Conservation (phyloP, 92 coral and sea anemone species). For the Palythoa heliodiscus region DNA sequence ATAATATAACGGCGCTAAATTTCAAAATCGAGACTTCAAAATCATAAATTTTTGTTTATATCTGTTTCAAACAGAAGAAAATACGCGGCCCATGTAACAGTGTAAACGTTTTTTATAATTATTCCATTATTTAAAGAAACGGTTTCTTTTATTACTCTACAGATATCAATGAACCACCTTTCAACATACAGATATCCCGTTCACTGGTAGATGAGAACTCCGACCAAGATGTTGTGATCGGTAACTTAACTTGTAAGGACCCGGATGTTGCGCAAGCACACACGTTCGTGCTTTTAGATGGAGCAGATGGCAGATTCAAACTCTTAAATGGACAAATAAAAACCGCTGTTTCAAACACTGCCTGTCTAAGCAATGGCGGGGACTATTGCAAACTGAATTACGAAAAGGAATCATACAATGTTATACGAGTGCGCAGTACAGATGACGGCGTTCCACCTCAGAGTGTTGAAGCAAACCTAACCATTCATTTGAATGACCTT, state of each 20-base stretch:
- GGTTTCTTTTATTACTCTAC: background rate
- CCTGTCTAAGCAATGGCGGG: constrained; percentile 79
- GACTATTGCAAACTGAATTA: constrained; percentile 80
- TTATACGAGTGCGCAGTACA: constrained; percentile 87
- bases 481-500: constrained; percentile 78
- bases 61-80: too few species aligned
- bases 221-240: constrained; percentile 68
- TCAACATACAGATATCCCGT: constrained; percentile 65
- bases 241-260: constrained; percentile 72
- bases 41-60: too few species aligned
- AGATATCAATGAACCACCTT: constrained; percentile 92
- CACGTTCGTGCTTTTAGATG: constrained; percentile 67
- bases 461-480: constrained; percentile 59
- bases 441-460: constrained; percentile 88
- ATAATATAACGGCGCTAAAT: too few species aligned
- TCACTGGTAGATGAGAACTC: constrained; percentile 75
- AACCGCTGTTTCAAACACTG: constrained; percentile 73
- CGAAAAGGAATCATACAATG: constrained; percentile 64
- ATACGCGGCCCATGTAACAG: too few species aligned
- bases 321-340: constrained; percentile 65
- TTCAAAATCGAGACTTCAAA: too few species aligned
- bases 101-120: too few species aligned
- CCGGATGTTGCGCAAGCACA: constrained; percentile 82
- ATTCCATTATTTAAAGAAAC: too few species aligned
- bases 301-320: constrained; percentile 86